Conservation (phyloP, 2,888 invertebrate genomes). For the Schrankia costaestrigalis region DNA sequence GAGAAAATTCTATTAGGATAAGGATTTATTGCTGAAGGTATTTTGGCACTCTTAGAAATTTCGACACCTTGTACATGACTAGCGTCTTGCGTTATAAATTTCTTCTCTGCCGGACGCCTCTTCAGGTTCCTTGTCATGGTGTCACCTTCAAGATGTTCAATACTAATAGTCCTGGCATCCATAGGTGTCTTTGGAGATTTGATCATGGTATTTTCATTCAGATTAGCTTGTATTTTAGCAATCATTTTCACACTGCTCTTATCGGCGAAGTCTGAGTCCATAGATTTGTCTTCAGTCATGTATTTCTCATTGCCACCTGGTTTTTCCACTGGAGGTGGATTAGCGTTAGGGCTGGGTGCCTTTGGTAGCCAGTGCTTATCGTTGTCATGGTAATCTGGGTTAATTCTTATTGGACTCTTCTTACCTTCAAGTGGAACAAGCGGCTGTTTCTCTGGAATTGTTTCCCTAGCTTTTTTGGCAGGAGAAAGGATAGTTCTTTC, state of each 20-base stretch:
- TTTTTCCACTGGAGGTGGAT: slow-evolving; percentile 68
- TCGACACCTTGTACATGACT: slow-evolving; percentile 71
- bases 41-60: slow-evolving; percentile 73
- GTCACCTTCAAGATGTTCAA: slow-evolving; percentile 62
- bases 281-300: slow-evolving; percentile 70
- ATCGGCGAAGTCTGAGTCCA: slow-evolving; percentile 65
- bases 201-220: slow-evolving; percentile 75
- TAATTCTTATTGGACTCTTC: slow-evolving; percentile 43
- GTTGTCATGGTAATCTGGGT: slow-evolving; percentile 49
- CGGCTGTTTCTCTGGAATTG: slow-evolving; percentile 28
- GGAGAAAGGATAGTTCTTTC: slow-evolving; percentile 42
- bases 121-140: slow-evolving; percentile 48
- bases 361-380: slow-evolving; percentile 69
- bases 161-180: slow-evolving; percentile 66
- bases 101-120: slow-evolving; percentile 63
- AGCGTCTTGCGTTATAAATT: slow-evolving; percentile 63
- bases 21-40: slow-evolving; percentile 63
- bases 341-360: slow-evolving; percentile 59
- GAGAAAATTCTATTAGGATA: slow-evolving; percentile 84
- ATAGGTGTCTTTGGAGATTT: slow-evolving; percentile 76
- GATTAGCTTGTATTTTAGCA: slow-evolving; percentile 72
- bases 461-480: slow-evolving; percentile 34
- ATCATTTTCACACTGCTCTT: slow-evolving; percentile 73
- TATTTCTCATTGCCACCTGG: slow-evolving; percentile 69
- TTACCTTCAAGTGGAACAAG: slow-evolving; percentile 37